Conservation (phyloP, 2,797 vertebrate genomes). For the Enteromius argenteus region DNA sequence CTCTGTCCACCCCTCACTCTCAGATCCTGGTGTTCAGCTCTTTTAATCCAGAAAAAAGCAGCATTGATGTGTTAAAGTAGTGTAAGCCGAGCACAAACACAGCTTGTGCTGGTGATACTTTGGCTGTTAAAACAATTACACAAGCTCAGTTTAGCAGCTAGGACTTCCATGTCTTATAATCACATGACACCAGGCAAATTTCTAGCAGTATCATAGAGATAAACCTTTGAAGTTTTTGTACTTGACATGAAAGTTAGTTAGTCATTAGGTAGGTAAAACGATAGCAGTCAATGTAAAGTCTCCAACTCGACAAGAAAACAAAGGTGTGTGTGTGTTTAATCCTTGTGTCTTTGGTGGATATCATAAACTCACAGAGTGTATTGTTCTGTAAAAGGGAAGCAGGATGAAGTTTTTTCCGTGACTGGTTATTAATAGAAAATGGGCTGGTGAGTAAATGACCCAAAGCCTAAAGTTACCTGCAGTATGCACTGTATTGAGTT, state of each 20-base stretch:
- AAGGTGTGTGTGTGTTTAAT: not conserved
- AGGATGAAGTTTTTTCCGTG: slow-evolving; percentile 16
- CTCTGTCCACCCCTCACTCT: not conserved
- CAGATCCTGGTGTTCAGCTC: slow-evolving; percentile 6
- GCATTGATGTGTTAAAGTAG: slow-evolving; percentile 30
- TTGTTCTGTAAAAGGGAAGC: slow-evolving; percentile 6
- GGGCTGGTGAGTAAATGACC: slow-evolving; percentile 11
- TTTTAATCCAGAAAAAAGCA: slow-evolving; percentile 42
- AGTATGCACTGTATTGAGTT: not conserved
- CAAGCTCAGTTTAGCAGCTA: not conserved
- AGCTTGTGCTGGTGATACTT: slow-evolving; percentile 23
- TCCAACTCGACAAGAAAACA: not conserved
- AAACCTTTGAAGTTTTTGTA: not conserved
- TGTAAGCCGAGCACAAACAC: not conserved
- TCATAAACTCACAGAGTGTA: not conserved
- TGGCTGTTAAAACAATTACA: slow-evolving; percentile 12
- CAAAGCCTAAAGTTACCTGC: slow-evolving; percentile 24
- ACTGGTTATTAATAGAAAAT: slow-evolving; percentile 30
- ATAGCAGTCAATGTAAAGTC: not conserved
- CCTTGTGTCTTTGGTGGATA: slow-evolving; percentile 17
- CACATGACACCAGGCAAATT: not conserved
- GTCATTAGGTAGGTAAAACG: not conserved
- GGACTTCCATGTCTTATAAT: not conserved
- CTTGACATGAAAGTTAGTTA: not conserved
- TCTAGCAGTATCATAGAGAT: not conserved